Base-by-base conservation (phyloP, 2,888 invertebrate species). In the Volucella inanis region DNA sequence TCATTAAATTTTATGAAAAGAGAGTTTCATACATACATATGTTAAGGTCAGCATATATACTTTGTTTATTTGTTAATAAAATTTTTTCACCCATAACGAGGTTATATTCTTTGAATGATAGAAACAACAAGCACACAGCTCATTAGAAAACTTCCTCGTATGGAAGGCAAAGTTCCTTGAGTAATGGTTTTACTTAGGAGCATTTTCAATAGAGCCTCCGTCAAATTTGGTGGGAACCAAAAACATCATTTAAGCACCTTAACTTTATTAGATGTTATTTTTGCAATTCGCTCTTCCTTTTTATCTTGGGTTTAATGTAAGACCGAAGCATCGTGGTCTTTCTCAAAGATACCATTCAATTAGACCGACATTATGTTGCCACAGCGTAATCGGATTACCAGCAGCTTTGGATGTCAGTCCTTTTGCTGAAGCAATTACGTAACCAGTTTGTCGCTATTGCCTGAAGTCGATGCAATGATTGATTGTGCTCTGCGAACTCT, bases 311-410 rank as follows among this genome's bases (percentile, higher is more conserved):
- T 57, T 11, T 15, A 12, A 57, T 12, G 14, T 2, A 43, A 12
- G 8, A 59, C n/a, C 9, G 9, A n/a, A 1, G 45, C 12, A 65
- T 43, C 38, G 55, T 12, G 10, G 61, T 72, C 10, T 67, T 77
- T 14, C 50, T 47, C 55, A 22, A 72, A 50, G 67, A 67, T 18
- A 54, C 59, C 74, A 59, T 67, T 79, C 74, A 64, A 83, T 79
- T 74, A 74, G 62, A 57, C 38, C 50, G 57, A 57, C 62, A 78
- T 70, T 78, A 61, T 78, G 65, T 70, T 38, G n/a, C 22, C 41
- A 45, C 39, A 49, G 50, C 55, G 59, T 80, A 84, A 80, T 80
- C 79, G 31, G 76, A 71, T 80, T 74, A 54, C 18, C 61, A 39
- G 38, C 39, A 64, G 45, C 18, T 52, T 43, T 15, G 31, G 49